Conservation (phyloP, 2,797 vertebrate species). For the Pseudochromis fuscus region DNA sequence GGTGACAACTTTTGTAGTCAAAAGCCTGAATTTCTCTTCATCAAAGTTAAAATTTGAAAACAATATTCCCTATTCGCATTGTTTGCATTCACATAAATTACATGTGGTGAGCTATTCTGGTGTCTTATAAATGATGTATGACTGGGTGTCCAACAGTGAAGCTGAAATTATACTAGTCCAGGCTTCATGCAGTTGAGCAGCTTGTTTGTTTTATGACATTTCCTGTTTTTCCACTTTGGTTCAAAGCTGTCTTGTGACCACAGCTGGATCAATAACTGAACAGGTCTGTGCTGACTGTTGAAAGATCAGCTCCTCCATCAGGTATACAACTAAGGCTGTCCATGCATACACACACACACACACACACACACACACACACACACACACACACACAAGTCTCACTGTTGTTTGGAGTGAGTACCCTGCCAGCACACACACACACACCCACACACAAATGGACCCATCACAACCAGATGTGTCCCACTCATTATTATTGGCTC, state of each 20-base stretch:
- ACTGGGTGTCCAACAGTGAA: too few relatives aligned
- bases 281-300: background rate
- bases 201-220: background rate
- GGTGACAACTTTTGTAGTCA: background rate
- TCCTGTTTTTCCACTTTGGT: conserved; percentile 1
- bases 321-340: background rate
- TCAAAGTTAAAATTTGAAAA: background rate
- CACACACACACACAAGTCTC: background rate
- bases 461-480: conserved; percentile 87
- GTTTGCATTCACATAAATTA: background rate
- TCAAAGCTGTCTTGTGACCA: background rate
- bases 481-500: conserved; percentile 87
- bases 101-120: too few relatives aligned
- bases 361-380: too few relatives aligned
- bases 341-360: too few relatives aligned
- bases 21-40: background rate
- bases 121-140: too few relatives aligned
- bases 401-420: conserved; percentile 1
- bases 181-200: background rate
- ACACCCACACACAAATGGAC: conserved; percentile 23
- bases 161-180: too few relatives aligned
- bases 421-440: conserved; percentile 22
- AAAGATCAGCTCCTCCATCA: background rate
- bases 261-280: background rate
- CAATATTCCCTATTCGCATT: background rate